Conservation (phyloP, 2,888 invertebrate genomes). For the Lamellibrachia columna region DNA sequence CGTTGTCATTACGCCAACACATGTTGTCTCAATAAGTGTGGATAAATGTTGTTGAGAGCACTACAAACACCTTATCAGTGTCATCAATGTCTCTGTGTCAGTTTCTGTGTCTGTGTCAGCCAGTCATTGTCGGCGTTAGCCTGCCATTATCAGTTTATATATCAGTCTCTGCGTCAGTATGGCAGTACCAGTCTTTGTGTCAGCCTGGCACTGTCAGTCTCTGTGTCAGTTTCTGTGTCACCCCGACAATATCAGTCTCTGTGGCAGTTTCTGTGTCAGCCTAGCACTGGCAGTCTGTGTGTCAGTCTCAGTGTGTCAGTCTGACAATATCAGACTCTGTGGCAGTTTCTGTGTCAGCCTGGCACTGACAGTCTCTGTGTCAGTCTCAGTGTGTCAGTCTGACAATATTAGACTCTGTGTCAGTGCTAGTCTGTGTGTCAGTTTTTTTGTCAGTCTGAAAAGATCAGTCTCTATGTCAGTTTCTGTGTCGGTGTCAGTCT, state of each 20-base stretch:
- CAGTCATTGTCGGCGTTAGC: neutral
- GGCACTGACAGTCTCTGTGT: neutral
- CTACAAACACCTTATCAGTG: no score
- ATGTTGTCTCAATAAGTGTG: no score
- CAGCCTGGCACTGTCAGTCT: neutral
- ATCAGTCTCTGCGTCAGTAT: neutral
- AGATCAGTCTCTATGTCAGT: neutral
- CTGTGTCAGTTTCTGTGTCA: neutral
- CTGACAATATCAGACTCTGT: neutral
- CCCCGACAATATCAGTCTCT: neutral
- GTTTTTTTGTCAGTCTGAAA: neutral
- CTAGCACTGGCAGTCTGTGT: neutral
- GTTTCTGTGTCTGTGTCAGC: neutral
- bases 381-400: neutral
- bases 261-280: no score
- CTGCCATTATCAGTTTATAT: no score
- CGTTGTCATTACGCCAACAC: no score
- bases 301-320: neutral
- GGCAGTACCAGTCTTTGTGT: neutral
- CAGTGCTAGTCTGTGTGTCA: neutral
- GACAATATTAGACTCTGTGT: no score
- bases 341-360: neutral
- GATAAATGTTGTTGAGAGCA: neutral
- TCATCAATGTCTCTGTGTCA: neutral
- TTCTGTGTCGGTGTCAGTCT: neutral